A percentile compares a stretch with the other conserved stretches of the same genome.
phyloP scores from a whole-genome alignment of 2,797 vertebrate species.

The Melanotaenia parkinsoni region DNA sequence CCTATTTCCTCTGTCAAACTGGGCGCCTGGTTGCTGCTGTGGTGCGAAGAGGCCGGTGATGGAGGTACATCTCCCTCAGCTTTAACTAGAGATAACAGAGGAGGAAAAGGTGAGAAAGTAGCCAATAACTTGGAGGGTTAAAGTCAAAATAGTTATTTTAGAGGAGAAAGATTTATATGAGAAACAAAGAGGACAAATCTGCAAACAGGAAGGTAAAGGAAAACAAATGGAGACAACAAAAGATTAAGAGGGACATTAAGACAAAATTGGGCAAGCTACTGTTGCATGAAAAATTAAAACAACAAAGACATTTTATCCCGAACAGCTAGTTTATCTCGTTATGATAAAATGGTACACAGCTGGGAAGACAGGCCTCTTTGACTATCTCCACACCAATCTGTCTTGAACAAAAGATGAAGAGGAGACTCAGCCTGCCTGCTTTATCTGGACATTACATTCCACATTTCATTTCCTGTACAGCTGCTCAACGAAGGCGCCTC shows the following conservation, averaged over 20 bases:
- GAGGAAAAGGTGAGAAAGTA: constrained; percentile 25
- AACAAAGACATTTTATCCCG: constrained; percentile 14
- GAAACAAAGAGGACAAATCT: constrained; percentile 13
- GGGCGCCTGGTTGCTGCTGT: constrained; percentile 95
- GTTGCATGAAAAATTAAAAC: constrained; percentile 16
- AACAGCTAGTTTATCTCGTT: constrained; percentile 23
- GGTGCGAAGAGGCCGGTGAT: constrained; percentile 95
- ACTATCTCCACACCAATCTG: constrained; percentile 46
- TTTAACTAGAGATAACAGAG: constrained; percentile 74
- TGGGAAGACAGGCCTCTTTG: constrained; percentile 34
- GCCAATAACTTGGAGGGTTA: background rate
- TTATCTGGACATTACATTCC: constrained; percentile 69
- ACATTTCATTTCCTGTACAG: constrained; percentile 76
- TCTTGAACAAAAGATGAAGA: constrained; percentile 53
- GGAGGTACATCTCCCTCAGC: constrained; percentile 92
- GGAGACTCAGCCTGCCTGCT: constrained; percentile 32
- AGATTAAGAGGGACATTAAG: constrained; percentile 11
- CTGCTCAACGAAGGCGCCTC: constrained; percentile 59
- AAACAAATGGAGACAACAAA: background rate
- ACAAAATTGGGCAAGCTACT: constrained; percentile 9
- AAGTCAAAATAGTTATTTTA: background rate
- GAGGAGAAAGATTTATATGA: background rate
- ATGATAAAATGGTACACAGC: constrained; percentile 33
- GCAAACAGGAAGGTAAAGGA: constrained; percentile 13
- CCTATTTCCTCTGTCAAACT: constrained; percentile 91